Base-by-base conservation (phyloP, 2,113 vertebrate genomes). In the Baryphthengus martii region DNA sequence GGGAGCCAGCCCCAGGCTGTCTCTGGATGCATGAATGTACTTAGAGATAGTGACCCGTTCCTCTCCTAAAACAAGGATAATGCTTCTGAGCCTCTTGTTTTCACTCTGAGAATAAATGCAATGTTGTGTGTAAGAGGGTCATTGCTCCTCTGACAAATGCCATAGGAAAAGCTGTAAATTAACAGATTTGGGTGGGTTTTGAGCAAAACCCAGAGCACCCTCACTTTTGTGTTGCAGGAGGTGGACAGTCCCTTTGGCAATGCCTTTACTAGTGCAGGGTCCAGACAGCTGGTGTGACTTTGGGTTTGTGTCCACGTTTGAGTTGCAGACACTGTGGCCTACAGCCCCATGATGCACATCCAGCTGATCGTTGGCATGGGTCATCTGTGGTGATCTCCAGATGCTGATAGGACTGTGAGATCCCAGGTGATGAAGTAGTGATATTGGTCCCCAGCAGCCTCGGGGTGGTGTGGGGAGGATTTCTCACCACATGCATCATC, bases 351-450 rank as follows among this genome's bases (percentile, higher is more conserved):
- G 68, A 56, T 71, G 76, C 61, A 2, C 28, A 66, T 63, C 35
- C 61, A 49, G 24, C 50, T 74, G 58, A 53, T 63, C 6, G 3
- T 44, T 0, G 0, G 55, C 0, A 0, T 77, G 74, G 45, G 15
- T 82, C 15, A 1, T 42, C 49, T 37, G 26, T 67, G 9, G 39
- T 26, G 26, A 47, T 59, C 53, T 68, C 67, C 63, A 31, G 59
- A 25, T 5, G 17, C 45, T 74, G 37, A 45, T n/a, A 56, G 70
- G 44, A n/a, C 65, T 55, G 31, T 35, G 59, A 24, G 33, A 13
- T 56, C 42, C 62, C 3, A 3, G 67, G 17, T 59, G 56, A 59
- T 18, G 52, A 81, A 63, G 42, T 29, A 26, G 61, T 17, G 70
- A 56, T 35, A 56, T 50, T 5, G 3, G 40, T 24, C 52, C 65